phyloP scores from a whole-genome alignment of 92 coral and sea anemone species.

The Desmophyllum pertusum region DNA sequence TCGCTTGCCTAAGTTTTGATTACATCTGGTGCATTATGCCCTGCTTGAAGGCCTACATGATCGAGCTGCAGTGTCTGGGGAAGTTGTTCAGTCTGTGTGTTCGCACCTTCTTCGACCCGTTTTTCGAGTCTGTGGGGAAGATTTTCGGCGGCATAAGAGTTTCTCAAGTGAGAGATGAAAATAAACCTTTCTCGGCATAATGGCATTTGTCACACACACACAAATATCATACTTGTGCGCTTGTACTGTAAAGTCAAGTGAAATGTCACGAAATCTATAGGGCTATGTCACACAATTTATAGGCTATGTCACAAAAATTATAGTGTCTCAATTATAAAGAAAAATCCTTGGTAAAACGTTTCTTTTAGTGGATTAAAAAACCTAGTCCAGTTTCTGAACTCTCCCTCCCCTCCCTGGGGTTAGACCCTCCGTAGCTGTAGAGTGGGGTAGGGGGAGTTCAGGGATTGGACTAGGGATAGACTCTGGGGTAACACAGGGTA shows the following conservation, averaged over 20 bases:
- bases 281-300: too few relatives aligned
- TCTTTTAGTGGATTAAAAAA: too few relatives aligned
- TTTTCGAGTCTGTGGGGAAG: conserved; percentile 75
- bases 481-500: too few relatives aligned
- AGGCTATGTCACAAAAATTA: too few relatives aligned
- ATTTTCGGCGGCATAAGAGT: conserved; percentile 69
- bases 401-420: too few relatives aligned
- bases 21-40: conserved; percentile 89
- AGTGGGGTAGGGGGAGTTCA: too few relatives aligned
- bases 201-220: conserved; percentile 1
- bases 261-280: background rate
- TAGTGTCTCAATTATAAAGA: too few relatives aligned
- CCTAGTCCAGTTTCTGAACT: too few relatives aligned
- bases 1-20: conserved; percentile 81
- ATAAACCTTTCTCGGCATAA: conserved; percentile 3
- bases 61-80: conserved; percentile 76
- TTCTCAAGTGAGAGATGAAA: background rate
- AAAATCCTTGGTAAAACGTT: too few relatives aligned
- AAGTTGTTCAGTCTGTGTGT: conserved; percentile 65
- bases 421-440: too few relatives aligned
- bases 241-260: too few relatives aligned
- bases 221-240: background rate
- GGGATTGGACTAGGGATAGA: too few relatives aligned
- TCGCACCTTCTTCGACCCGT: conserved; percentile 69
- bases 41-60: conserved; percentile 66